phyloP scores from a whole-genome alignment of 2,888 invertebrate species.

The Tetropium fuscum region DNA sequence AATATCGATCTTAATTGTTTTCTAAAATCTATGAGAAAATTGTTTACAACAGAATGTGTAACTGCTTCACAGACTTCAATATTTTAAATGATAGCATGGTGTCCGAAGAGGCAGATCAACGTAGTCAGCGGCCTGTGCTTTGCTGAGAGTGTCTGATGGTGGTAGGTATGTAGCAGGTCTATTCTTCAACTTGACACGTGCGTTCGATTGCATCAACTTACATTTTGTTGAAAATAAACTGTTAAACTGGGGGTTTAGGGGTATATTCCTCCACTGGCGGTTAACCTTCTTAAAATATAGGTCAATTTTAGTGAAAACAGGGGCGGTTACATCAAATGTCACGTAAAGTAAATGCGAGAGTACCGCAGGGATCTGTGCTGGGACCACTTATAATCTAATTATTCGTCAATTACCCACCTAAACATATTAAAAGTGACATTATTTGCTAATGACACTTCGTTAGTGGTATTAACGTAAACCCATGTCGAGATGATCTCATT shows the following conservation, averaged over 20 bases:
- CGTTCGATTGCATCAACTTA: conserved; percentile 15
- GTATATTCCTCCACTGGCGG: conserved; percentile 69
- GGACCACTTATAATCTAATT: background rate
- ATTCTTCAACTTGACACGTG: conserved; percentile 18
- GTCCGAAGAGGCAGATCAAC: conserved; percentile 11
- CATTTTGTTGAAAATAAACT: conserved; percentile 21
- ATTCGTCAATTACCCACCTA: background rate
- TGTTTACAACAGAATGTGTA: no score
- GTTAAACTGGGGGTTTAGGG: conserved; percentile 23
- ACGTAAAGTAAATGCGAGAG: background rate
- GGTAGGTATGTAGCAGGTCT: conserved; percentile 15
- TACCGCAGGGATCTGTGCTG: conserved; percentile 2
- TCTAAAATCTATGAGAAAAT: no score
- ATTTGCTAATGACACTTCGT: background rate
- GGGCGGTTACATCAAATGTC: background rate
- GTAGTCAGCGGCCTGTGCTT: conserved; percentile 1
- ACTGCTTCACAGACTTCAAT: no score
- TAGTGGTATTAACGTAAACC: background rate
- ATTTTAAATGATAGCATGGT: conserved; percentile 6
- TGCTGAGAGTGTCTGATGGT: no score
- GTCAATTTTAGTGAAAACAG: background rate
- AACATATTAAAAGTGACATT: background rate
- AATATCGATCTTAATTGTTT: no score
- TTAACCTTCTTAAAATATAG: background rate
- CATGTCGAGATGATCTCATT: background rate